Percentiles rank a stretch among this genome's conserved stretches.
These are phyloP conservation scores for Cosmia pyralina DNA, from an alignment of 2,888 invertebrate species.

Conservation along the genomic window DNA sequence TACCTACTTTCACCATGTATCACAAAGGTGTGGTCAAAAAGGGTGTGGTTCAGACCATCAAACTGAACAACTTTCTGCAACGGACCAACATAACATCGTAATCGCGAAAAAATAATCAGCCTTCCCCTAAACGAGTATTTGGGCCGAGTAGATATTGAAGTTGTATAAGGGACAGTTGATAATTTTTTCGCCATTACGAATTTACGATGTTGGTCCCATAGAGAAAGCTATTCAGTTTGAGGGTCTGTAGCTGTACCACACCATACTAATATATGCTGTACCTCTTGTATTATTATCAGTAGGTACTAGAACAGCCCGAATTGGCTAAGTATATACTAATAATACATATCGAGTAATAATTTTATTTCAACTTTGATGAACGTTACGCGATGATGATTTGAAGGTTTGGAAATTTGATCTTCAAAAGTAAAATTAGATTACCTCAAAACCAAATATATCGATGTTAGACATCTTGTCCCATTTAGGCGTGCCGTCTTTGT, in stretches of 20 bases:
- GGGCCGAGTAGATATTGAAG: not conserved
- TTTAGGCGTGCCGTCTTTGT: constrained; percentile 92
- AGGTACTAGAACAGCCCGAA: not conserved
- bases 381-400: not conserved
- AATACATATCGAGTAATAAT: not conserved
- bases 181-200: not conserved
- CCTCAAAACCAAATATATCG: constrained; percentile 96
- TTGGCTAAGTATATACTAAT: not conserved
- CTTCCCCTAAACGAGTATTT: not conserved
- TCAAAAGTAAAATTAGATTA: constrained; percentile 70
- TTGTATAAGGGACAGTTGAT: not conserved
- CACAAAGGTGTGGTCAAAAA: not conserved
- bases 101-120: not conserved
- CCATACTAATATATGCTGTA: too few relatives aligned
- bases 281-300: not conserved
- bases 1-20: not conserved
- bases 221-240: not conserved
- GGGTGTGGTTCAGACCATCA: too few relatives aligned
- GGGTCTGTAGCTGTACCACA: not conserved
- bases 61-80: not conserved
- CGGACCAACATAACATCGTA: not conserved
- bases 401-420: not conserved
- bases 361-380: not conserved
- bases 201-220: not conserved
- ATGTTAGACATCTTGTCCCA: constrained; percentile 99